A percentile compares a stretch with the other conserved stretches of the same genome.
These are phyloP conservation scores for Dryobotodes eremita DNA, from an alignment of 2,888 invertebrate species.

Conservation along the genomic window DNA sequence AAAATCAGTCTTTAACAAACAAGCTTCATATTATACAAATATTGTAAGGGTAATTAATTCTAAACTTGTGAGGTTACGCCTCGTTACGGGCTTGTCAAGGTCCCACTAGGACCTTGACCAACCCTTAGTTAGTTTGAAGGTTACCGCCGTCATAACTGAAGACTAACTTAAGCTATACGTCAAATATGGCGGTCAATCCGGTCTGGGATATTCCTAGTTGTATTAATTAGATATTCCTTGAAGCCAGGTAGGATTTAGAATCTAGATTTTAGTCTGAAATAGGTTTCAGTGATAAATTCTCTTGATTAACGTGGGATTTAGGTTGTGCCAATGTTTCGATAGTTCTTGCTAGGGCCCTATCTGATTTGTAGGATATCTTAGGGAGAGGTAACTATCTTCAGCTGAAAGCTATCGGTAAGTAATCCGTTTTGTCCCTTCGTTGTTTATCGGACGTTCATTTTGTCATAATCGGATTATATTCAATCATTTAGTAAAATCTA, in stretches of 20 bases:
- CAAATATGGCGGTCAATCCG: constrained; percentile 34
- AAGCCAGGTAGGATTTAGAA: constrained; percentile 8
- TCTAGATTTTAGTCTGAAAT: constrained; percentile 19
- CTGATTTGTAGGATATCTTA: not conserved
- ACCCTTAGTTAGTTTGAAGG: constrained; percentile 51
- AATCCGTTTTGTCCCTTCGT: not conserved
- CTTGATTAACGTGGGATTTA: constrained; percentile 13
- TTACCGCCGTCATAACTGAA: constrained; percentile 28
- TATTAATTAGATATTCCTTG: constrained; percentile 38
- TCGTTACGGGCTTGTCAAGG: constrained; percentile 55
- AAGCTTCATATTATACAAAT: constrained; percentile 3
- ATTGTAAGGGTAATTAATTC: constrained; percentile 16
- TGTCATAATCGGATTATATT: not conserved
- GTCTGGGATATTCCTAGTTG: not conserved
- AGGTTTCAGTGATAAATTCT: constrained; percentile 17
- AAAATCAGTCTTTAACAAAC: constrained; percentile 8
- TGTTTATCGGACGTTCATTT: not conserved
- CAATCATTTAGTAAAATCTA: not conserved
- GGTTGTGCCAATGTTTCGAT: constrained; percentile 1
- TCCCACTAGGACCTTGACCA: constrained; percentile 48
- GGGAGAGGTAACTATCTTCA: not conserved
- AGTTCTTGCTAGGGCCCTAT: constrained; percentile 6
- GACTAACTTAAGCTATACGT: constrained; percentile 48
- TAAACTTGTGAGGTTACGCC: constrained; percentile 28
- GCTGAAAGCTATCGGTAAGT: not conserved